Base-by-base conservation (phyloP, 1,140 invertebrate species). In the Hylaeus anthracinus region DNA sequence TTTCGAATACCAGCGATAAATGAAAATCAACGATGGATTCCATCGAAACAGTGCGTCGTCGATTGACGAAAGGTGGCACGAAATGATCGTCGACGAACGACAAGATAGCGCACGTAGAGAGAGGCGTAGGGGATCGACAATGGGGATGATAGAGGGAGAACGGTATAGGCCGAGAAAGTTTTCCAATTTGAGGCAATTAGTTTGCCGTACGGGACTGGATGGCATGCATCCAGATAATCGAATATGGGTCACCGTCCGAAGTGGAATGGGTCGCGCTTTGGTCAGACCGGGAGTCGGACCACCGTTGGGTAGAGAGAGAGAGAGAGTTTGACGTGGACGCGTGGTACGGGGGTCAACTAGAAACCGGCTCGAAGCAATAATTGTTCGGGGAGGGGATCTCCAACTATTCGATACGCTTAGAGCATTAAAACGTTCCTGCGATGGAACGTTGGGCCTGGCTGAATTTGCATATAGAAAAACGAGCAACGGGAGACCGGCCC, bases 141-240 rank as follows among this genome's bases (percentile, higher is more conserved):
- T 80, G 6, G 73, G 26, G 48, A 63, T 43, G 66, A 10, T 51
- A 53, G 61, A 63, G 71, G 3, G 39, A 64, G 67, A 77, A 77
- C 63, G 53, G 77, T 66, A 76, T 67, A 81, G 72, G 66, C 73
- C 56, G 80, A 76, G 80, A 89, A 90, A 90, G 85, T 90, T 90
- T 87, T 88, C 81, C 85, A 86, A 89, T 90, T 89, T 88, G 83
- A 84, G 72, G 83, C 88, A 90, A 90, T 90, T 90, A 90, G 89
- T 85, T 85, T 84, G 76, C 82, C 72, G 80, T 74, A 84, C 77
- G 78, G 72, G 65, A 74, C 74, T 75, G 86, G 79, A 86, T 85
- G 79, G 87, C 79, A 88, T 87, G 86, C 85, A 82, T 88, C 84
- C 84, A 87, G 88, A 88, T 88, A 88, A 86, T 88, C 87, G 83